Conservation (phyloP, 2,797 vertebrate genomes). For the Ptychadena robeensis region DNA sequence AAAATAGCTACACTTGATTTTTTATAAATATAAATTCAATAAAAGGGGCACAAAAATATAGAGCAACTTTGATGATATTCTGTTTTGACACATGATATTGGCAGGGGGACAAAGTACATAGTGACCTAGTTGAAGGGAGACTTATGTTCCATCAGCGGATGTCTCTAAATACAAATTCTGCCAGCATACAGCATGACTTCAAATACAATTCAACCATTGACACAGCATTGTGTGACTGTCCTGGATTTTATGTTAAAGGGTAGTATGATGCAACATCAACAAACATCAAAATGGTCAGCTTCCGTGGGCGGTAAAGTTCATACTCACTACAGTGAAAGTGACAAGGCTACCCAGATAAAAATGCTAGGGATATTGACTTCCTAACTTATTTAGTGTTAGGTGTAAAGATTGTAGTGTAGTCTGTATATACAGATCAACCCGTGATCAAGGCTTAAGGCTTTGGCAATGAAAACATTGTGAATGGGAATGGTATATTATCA, state of each 20-base stretch:
- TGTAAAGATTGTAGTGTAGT: too few relatives aligned
- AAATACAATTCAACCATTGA: background rate
- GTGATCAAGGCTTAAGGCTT: too few relatives aligned
- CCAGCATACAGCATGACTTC: background rate
- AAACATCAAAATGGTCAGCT: background rate
- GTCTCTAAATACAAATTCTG: conserved; percentile 27
- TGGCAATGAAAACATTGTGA: too few relatives aligned
- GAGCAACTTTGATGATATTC: background rate
- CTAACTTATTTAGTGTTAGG: too few relatives aligned
- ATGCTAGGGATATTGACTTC: too few relatives aligned
- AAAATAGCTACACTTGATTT: background rate
- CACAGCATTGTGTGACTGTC: conserved; percentile 5
- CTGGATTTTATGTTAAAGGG: conserved; percentile 26
- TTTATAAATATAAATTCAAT: background rate
- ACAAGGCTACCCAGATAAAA: too few relatives aligned
- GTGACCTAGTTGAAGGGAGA: conserved; percentile 44
- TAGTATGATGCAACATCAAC: background rate
- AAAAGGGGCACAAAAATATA: background rate
- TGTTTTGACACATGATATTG: conserved; percentile 31
- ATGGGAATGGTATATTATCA: too few relatives aligned
- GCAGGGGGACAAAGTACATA: conserved; percentile 11
- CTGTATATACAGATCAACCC: too few relatives aligned
- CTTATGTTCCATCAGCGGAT: conserved; percentile 12
- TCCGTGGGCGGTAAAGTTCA: too few relatives aligned
- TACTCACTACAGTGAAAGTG: too few relatives aligned